Conservation (phyloP, 2,797 vertebrate species). For the Microctenopoma steveboyesi region DNA sequence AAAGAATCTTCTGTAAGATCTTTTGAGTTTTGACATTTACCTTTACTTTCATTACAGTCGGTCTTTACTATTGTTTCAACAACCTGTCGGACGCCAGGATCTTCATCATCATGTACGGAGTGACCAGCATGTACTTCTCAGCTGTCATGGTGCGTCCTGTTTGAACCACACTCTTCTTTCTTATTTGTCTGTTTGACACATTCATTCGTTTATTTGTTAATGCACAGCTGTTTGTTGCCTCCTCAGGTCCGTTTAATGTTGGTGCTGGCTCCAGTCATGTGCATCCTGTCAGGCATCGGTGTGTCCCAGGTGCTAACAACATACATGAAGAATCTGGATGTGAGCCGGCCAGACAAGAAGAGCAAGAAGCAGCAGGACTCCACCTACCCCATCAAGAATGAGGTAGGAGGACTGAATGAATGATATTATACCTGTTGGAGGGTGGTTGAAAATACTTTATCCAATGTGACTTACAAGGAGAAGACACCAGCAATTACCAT, state of each 20-base stretch:
- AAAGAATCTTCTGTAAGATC: not conserved
- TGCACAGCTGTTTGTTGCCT: not conserved
- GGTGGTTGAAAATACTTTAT: not conserved
- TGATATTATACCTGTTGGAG: not conserved
- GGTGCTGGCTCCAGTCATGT: slow-evolving; percentile 98
- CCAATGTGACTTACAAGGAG: too few species aligned
- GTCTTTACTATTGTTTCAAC: slow-evolving; percentile 98
- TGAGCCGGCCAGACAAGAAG: slow-evolving; percentile 96
- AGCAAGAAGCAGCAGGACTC: slow-evolving; percentile 96
- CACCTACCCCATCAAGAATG: slow-evolving; percentile 98
- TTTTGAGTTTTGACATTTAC: not conserved
- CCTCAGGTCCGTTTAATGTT: slow-evolving; percentile 96
- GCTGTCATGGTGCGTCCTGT: slow-evolving; percentile 92
- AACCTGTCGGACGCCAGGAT: slow-evolving; percentile 97
- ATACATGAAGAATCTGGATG: slow-evolving; percentile 99
- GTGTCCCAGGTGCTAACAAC: slow-evolving; percentile 97
- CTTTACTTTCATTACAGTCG: slow-evolving; percentile 82
- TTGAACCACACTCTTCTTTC: not conserved
- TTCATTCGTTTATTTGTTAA: not conserved
- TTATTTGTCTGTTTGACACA: not conserved
- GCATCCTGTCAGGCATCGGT: slow-evolving; percentile 97
- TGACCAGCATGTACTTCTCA: slow-evolving; percentile 99
- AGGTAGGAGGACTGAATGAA: slow-evolving; percentile 74
- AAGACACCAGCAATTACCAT: too few species aligned
- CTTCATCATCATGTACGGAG: slow-evolving; percentile 99